Conservation (phyloP, 2,888 invertebrate genomes). For the Phasia obesa region DNA sequence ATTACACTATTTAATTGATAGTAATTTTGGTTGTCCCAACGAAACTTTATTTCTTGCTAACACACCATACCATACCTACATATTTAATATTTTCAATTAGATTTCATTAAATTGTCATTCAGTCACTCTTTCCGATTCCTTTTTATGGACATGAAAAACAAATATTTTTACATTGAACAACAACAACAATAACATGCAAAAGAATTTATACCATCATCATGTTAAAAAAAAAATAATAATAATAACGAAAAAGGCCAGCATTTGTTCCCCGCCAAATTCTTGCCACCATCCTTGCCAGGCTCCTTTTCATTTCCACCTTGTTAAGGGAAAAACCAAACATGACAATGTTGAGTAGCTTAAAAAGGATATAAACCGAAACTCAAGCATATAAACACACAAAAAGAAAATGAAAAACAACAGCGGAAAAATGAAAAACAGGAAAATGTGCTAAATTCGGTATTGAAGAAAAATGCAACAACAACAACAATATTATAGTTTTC, state of each 20-base stretch:
- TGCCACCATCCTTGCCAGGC: not conserved
- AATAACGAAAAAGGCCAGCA: not conserved
- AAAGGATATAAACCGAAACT: conserved; percentile 56
- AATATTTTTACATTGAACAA: conserved; percentile 41
- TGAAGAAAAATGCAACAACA: conserved; percentile 1
- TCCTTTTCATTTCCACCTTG: conserved; percentile 23
- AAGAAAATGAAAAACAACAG: not conserved
- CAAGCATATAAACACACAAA: conserved; percentile 18
- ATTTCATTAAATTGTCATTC: not conserved
- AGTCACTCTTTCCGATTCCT: not conserved
- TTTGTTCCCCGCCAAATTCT: not conserved
- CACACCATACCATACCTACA: too few relatives aligned
- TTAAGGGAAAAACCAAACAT: conserved; percentile 44
- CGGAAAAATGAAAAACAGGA: not conserved
- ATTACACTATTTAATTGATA: not conserved
- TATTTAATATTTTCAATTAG: not conserved
- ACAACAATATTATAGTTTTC: conserved; percentile 43
- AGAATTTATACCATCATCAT: conserved; percentile 7
- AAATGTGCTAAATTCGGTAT: conserved; percentile 3
- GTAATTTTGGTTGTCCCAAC: not conserved
- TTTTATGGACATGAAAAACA: conserved; percentile 8
- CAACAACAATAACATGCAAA: conserved; percentile 30
- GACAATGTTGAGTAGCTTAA: conserved; percentile 58
- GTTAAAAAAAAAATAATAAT: not conserved
- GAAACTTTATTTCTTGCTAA: not conserved